Percentiles rank a stretch among this genome's conserved stretches.
These are phyloP conservation scores for Hydrotaea diabolus DNA, from an alignment of 2,888 invertebrate species.

Conservation along the genomic window DNA sequence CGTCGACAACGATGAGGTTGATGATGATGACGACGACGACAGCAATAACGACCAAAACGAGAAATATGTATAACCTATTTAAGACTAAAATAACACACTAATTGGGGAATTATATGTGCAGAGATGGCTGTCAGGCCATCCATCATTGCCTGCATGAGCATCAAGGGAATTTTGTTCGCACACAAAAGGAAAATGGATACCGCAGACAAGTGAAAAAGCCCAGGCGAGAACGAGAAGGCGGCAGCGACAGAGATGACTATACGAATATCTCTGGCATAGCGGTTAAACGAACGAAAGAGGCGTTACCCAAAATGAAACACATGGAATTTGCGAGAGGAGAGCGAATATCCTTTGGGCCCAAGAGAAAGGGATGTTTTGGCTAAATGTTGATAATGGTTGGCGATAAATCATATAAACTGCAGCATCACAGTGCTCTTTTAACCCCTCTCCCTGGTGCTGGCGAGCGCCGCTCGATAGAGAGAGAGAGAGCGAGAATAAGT, in stretches of 20 bases:
- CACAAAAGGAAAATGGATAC: conserved; percentile 19
- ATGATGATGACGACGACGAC: neutral
- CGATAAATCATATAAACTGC: conserved; percentile 61
- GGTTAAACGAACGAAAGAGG: neutral
- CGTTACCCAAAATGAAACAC: neutral
- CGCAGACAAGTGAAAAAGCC: neutral
- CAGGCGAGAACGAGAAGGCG: neutral
- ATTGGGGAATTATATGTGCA: conserved; percentile 64
- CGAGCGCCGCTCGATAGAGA: neutral
- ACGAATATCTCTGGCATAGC: neutral
- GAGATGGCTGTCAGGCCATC: conserved; percentile 1
- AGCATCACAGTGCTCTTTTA: conserved; percentile 37
- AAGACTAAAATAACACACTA: conserved; percentile 67
- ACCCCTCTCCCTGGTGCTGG: neutral
- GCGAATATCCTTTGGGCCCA: neutral
- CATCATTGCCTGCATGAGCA: conserved; percentile 33
- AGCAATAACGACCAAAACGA: conserved; percentile 44
- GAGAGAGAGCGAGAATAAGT: neutral
- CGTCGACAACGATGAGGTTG: neutral
- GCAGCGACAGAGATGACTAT: conserved; percentile 48
- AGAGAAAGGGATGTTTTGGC: conserved; percentile 53
- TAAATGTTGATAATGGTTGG: conserved; percentile 62
- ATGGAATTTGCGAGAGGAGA: too few relatives aligned
- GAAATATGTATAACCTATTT: conserved; percentile 60
- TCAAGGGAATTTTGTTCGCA: conserved; percentile 44